phyloP scores from a whole-genome alignment of 2,888 invertebrate species.

The Andrena minutula region DNA sequence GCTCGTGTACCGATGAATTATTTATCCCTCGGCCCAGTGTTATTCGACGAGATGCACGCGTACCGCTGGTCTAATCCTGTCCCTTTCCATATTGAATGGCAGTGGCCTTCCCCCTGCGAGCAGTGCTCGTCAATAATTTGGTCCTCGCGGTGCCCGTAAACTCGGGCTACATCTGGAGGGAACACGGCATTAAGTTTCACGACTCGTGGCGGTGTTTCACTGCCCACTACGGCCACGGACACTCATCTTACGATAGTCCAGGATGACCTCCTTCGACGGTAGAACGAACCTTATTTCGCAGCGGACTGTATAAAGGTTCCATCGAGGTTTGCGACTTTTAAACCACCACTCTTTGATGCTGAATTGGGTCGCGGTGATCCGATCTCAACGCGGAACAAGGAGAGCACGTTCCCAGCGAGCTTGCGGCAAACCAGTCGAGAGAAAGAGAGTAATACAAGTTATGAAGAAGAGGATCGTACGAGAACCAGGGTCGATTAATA shows the following conservation, averaged over 20 bases:
- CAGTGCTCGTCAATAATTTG: neutral
- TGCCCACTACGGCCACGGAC: neutral
- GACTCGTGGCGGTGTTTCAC: neutral
- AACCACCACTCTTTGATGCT: neutral
- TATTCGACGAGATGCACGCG: neutral
- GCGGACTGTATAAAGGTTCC: too few relatives aligned
- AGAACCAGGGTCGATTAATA: conserved; percentile 19
- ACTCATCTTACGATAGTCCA: neutral
- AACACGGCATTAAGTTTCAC: neutral
- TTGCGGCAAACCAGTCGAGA: neutral
- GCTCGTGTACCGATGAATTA: neutral
- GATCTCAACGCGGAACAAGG: neutral
- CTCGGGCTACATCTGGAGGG: neutral
- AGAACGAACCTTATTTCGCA: too few relatives aligned
- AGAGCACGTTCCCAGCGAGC: too few relatives aligned
- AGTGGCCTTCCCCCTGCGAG: neutral
- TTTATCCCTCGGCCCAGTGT: neutral
- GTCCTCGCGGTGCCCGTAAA: neutral
- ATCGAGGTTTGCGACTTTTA: neutral
- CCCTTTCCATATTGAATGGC: neutral
- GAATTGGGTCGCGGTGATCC: neutral
- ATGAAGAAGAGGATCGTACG: neutral
- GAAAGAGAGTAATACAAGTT: neutral
- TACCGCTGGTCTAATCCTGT: neutral
- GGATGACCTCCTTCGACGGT: neutral